phyloP scores from a whole-genome alignment of 2,113 vertebrate genomes.

The Sebastes schlegelii region DNA sequence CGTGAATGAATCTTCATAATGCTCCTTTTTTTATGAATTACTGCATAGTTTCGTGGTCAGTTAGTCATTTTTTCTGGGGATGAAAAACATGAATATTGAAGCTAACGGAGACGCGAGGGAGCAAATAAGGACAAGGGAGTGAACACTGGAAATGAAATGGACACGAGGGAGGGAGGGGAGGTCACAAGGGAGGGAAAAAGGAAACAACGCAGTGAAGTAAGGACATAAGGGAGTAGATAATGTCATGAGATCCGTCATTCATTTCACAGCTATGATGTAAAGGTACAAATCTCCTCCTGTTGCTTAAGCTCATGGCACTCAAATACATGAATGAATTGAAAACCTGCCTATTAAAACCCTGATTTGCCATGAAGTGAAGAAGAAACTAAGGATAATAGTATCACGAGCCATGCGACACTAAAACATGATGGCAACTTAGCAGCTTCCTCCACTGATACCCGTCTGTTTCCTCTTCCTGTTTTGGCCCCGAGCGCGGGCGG shows the following conservation, averaged over 20 bases:
- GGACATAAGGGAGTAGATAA: neutral
- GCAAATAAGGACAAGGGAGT: slow-evolving; percentile 9
- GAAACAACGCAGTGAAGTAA: neutral
- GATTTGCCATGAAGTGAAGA: neutral
- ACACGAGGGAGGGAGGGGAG: neutral
- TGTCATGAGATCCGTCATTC: neutral
- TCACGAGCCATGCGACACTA: neutral
- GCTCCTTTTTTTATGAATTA: slow-evolving; percentile 23
- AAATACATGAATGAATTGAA: neutral
- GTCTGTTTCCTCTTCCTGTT: slow-evolving; percentile 82
- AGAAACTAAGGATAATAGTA: neutral
- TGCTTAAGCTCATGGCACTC: no score
- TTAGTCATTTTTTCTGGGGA: neutral
- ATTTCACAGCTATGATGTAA: neutral
- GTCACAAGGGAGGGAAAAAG: neutral
- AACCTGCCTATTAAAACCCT: no score
- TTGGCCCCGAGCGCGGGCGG: slow-evolving; percentile 33
- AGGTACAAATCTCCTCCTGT: no score
- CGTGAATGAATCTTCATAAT: slow-evolving; percentile 7
- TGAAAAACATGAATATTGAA: slow-evolving; percentile 2
- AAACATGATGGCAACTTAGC: slow-evolving; percentile 5
- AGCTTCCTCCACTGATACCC: slow-evolving; percentile 72
- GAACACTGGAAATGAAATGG: neutral
- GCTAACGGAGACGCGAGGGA: neutral
- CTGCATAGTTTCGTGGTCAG: neutral